Percentiles rank a stretch among this genome's conserved stretches.
These are phyloP conservation scores for Cotesia glomerata DNA, from an alignment of 1,140 invertebrate genomes.

Conservation along the genomic window DNA sequence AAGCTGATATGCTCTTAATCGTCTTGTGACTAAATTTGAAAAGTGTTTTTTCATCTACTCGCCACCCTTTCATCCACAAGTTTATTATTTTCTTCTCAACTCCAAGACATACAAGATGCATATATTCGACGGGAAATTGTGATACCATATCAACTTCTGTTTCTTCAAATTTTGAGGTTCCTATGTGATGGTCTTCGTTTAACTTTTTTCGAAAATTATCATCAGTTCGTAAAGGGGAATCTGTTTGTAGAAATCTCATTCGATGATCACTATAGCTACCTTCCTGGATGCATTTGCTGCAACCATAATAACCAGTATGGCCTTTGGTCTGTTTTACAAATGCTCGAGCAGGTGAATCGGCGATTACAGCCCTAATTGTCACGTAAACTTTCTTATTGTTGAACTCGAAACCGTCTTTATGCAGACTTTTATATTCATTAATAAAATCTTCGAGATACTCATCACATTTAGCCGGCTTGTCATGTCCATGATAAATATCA, in stretches of 20 bases:
- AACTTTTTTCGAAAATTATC: neutral
- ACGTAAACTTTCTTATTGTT: slow-evolving; percentile 28
- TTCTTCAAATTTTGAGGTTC: slow-evolving; percentile 18
- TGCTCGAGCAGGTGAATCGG: slow-evolving; percentile 36
- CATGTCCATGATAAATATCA: slow-evolving; percentile 37
- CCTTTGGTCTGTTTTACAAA: slow-evolving; percentile 24
- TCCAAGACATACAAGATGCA: slow-evolving; percentile 50
- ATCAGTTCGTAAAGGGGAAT: slow-evolving; percentile 17
- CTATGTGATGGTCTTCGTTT: slow-evolving; percentile 11
- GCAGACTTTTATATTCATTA: slow-evolving; percentile 32
- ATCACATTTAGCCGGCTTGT: slow-evolving; percentile 33
- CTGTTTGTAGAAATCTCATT: slow-evolving; percentile 21
- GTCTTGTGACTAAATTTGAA: neutral
- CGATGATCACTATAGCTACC: too few relatives aligned
- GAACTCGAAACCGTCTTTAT: slow-evolving; percentile 28
- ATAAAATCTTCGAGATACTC: slow-evolving; percentile 39
- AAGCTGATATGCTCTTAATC: slow-evolving; percentile 15
- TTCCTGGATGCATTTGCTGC: slow-evolving; percentile 28
- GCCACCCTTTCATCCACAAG: slow-evolving; percentile 36
- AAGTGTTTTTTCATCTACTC: neutral
- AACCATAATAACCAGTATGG: slow-evolving; percentile 28
- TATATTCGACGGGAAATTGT: slow-evolving; percentile 40
- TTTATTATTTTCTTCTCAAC: slow-evolving; percentile 50
- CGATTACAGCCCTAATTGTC: slow-evolving; percentile 35
- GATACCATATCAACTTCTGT: slow-evolving; percentile 33